These are phyloP conservation scores for Nasonia vitripennis DNA, from an alignment of 1,140 invertebrate species.

Conservation along the genomic window DNA sequence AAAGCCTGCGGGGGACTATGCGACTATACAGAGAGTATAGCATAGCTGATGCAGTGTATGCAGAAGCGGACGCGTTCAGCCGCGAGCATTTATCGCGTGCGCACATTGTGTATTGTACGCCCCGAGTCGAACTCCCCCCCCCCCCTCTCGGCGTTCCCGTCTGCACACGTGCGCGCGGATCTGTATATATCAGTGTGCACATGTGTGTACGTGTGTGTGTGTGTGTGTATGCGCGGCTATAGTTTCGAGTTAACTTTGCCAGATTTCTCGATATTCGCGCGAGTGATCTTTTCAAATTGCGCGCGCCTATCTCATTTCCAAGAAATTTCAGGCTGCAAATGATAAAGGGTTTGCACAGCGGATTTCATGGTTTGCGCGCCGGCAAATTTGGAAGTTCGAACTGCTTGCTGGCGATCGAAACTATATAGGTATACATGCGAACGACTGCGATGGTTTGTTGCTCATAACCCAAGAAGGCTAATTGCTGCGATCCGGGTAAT, in stretches of 20 bases:
- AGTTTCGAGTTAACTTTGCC: conserved; percentile 3
- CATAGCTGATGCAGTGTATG: background rate
- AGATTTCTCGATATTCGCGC: conserved; percentile 10
- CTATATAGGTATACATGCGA: no score
- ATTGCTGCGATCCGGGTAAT: background rate
- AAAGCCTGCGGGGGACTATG: background rate
- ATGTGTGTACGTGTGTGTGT: background rate
- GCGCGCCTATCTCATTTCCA: background rate
- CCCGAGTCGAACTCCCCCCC: background rate
- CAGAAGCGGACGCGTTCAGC: background rate
- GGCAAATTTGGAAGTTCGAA: no score
- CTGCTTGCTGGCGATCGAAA: no score
- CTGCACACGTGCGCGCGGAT: background rate
- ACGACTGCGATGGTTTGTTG: background rate
- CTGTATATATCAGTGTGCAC: background rate
- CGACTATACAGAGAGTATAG: background rate
- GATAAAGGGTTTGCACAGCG: background rate
- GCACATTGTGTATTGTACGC: background rate
- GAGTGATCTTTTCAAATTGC: background rate
- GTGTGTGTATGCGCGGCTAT: background rate
- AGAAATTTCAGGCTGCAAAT: background rate
- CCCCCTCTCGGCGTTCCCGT: background rate
- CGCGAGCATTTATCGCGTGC: conserved; percentile 20
- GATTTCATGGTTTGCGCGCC: background rate
- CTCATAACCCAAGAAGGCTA: background rate